Conservation (phyloP, 2,888 invertebrate genomes). For the Scaptomyza caliginosa region DNA sequence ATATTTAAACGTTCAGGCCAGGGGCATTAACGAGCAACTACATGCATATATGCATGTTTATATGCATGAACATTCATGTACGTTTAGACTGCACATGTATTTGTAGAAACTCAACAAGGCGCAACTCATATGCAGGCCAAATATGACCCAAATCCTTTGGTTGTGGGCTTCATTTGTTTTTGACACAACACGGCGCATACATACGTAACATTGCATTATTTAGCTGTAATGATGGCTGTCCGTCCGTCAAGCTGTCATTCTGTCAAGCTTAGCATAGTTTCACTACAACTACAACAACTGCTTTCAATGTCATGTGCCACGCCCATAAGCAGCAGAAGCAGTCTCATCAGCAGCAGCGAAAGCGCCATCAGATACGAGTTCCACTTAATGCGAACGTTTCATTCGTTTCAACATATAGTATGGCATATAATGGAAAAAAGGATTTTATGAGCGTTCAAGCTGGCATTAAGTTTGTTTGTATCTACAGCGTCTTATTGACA, state of each 20-base stretch:
- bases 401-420: conserved; percentile 23
- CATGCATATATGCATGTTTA: conserved; percentile 12
- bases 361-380: conserved; percentile 29
- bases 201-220: conserved; percentile 70
- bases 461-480: conserved; percentile 57
- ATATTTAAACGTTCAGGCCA: conserved; percentile 60
- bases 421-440: conserved; percentile 64
- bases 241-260: conserved; percentile 20
- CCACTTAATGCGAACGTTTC: conserved; percentile 60
- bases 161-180: conserved; percentile 71
- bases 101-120: conserved; percentile 41
- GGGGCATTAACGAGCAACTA: conserved; percentile 56
- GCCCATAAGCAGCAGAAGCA: conserved; percentile 27
- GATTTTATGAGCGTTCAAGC: conserved; percentile 66
- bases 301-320: conserved; percentile 76
- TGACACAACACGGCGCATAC: conserved; percentile 57
- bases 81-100: conserved; percentile 13
- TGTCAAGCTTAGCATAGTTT: conserved; percentile 71
- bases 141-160: conserved; percentile 75
- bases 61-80: conserved; percentile 2
- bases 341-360: conserved; percentile 6
- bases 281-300: conserved; percentile 7
- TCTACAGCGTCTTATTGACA: conserved; percentile 58
- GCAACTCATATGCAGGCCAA: conserved; percentile 69
- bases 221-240: conserved; percentile 71